Base-by-base conservation (phyloP, 2,888 invertebrate genomes). In the Enchytraeus crypticus region DNA sequence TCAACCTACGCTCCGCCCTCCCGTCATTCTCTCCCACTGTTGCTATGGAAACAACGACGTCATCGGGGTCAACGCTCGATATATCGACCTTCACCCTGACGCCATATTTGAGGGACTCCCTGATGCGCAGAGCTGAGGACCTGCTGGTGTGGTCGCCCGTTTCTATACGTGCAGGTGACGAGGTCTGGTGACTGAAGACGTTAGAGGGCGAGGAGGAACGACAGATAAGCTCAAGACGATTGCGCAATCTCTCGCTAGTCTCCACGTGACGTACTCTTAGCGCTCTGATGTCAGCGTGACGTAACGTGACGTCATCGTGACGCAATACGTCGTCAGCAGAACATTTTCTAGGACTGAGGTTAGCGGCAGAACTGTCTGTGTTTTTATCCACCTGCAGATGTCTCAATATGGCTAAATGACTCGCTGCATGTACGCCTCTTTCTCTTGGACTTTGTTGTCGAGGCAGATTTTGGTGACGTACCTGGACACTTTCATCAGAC, bases 261-360 rank as follows among this genome's bases (percentile, higher is more conserved):
- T 57, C 57, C n/a, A 46, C 57, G 30, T 57, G 57, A 3, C 57
- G 29, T 0, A 57, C 57, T 5, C 57, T 38, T 18, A 57, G 2
- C n/a, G 27, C 14, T 14, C 53, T n/a, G n/a, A n/a, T n/a, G n/a
- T n/a, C n/a, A n/a, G n/a, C n/a, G n/a, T n/a, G n/a, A n/a, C n/a
- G n/a, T n/a, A n/a, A n/a, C n/a, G n/a, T n/a, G n/a, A n/a, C n/a
- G n/a, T n/a, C n/a, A n/a, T n/a, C n/a, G n/a, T n/a, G n/a, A n/a
- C n/a, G n/a, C n/a, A n/a, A n/a, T n/a, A n/a, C n/a, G n/a, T n/a
- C n/a, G n/a, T n/a, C n/a, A n/a, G n/a, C n/a, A n/a, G n/a, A n/a
- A n/a, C n/a, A n/a, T n/a, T n/a, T n/a, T n/a, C n/a, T n/a, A n/a
- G n/a, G n/a, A n/a, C n/a, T n/a, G n/a, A n/a, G n/a, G n/a, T n/a